phyloP scores from a whole-genome alignment of 1,140 invertebrate genomes.

The Harpegnathos saltator region DNA sequence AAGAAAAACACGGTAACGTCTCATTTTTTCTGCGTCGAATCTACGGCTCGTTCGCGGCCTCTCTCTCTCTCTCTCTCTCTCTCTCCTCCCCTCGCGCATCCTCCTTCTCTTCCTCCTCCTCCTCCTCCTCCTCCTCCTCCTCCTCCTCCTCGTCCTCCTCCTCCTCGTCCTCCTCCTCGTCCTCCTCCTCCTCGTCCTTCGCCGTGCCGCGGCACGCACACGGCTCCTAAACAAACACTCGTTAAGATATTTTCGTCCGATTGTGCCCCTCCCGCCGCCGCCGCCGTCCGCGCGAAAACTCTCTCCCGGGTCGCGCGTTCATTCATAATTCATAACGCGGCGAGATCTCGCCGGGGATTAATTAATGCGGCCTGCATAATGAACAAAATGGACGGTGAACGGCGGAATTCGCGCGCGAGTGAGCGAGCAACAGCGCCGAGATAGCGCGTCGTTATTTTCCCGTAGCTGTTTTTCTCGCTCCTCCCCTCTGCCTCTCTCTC shows the following conservation, averaged over 20 bases:
- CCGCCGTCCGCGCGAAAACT: constrained; percentile 5
- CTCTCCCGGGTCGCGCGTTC: background rate
- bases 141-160: too few relatives aligned
- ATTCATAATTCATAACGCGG: constrained; percentile 53
- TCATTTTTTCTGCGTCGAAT: constrained; percentile 47
- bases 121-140: too few relatives aligned
- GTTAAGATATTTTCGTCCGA: constrained; percentile 34
- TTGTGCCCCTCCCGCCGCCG: background rate
- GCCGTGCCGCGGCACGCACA: too few relatives aligned
- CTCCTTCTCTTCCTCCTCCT: too few relatives aligned
- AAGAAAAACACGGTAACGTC: constrained; percentile 48
- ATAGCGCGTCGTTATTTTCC: constrained; percentile 11
- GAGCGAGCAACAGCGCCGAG: constrained; percentile 28
- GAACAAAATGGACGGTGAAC: background rate
- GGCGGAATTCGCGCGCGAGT: too few relatives aligned
- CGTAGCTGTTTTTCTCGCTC: background rate
- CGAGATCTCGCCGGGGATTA: constrained; percentile 36
- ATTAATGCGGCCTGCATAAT: constrained; percentile 44
- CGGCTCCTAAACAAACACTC: constrained; percentile 17
- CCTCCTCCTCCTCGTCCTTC: too few relatives aligned
- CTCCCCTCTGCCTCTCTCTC: too few relatives aligned
- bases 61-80: too few relatives aligned
- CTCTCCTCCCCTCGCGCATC: too few relatives aligned
- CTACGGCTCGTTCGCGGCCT: background rate
- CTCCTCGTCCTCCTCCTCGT: too few relatives aligned